Conservation (phyloP, 2,113 vertebrate species). For the Ciconia stormi region DNA sequence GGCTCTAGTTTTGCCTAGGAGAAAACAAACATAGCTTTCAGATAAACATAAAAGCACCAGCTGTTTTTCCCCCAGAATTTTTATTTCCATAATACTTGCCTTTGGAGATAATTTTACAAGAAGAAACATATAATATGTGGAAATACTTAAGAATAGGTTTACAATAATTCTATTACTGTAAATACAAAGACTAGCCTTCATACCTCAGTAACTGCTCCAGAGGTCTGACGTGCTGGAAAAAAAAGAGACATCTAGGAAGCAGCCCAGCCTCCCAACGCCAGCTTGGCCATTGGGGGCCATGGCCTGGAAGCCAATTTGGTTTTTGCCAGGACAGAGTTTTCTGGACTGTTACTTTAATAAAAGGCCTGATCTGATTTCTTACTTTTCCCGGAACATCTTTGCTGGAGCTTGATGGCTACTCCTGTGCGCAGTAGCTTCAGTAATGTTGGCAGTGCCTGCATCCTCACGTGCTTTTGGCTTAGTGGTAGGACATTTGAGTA, state of each 20-base stretch:
- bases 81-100: conserved; percentile 45
- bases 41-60: conserved; percentile 54
- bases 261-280: background rate
- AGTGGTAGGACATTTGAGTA: background rate
- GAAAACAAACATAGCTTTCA: conserved; percentile 61
- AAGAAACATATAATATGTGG: conserved; percentile 7
- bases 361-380: background rate
- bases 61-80: conserved; percentile 34
- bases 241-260: background rate
- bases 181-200: background rate
- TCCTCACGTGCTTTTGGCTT: background rate
- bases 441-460: background rate
- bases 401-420: background rate
- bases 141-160: conserved; percentile 58
- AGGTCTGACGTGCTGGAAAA: background rate
- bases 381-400: background rate
- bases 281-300: background rate
- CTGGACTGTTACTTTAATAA: background rate
- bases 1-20: conserved; percentile 30
- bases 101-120: conserved; percentile 53
- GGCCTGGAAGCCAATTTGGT: background rate
- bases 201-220: background rate
- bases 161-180: conserved; percentile 1
- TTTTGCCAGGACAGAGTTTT: background rate
- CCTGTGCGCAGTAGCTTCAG: background rate